These are phyloP conservation scores for Tenebrio molitor DNA, from an alignment of 1,140 invertebrate genomes.

Conservation along the genomic window DNA sequence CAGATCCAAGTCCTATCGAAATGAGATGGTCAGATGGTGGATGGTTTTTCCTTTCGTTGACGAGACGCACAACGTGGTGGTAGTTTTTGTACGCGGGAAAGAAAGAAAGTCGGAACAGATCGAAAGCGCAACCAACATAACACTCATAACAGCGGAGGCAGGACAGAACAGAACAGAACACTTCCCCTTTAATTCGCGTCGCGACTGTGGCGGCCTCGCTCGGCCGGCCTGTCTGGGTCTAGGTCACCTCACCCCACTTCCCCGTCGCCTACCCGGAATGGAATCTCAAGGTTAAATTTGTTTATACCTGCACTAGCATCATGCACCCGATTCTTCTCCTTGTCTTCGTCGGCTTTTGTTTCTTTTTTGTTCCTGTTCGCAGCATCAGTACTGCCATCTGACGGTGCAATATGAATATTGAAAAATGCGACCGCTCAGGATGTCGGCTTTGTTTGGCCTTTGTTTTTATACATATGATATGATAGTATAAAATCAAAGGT, in stretches of 20 bases:
- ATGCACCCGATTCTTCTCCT: not conserved
- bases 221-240: constrained; percentile 60
- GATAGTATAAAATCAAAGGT: too few species aligned
- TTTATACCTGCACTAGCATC: constrained; percentile 56
- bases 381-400: not conserved
- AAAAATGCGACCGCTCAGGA: too few species aligned
- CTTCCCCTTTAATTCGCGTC: constrained; percentile 60
- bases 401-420: too few species aligned
- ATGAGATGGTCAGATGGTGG: too few species aligned
- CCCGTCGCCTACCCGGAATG: constrained; percentile 55
- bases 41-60: not conserved
- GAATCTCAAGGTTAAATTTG: constrained; percentile 62
- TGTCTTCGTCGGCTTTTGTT: constrained; percentile 10
- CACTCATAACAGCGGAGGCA: constrained; percentile 11
- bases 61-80: not conserved
- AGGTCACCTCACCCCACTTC: constrained; percentile 59
- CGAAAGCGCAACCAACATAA: constrained; percentile 19
- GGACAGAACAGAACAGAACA: constrained; percentile 42
- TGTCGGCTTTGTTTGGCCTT: too few species aligned
- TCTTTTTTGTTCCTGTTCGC: not conserved
- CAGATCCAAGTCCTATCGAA: constrained; percentile 9
- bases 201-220: constrained; percentile 58
- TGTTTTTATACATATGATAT: too few species aligned
- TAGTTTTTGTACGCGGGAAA: constrained; percentile 22
- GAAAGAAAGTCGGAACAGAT: constrained; percentile 13